Percentiles rank a stretch among this genome's conserved stretches.
phyloP scores from a whole-genome alignment of 2,113 vertebrate species.

The Cynocephalus volans region DNA sequence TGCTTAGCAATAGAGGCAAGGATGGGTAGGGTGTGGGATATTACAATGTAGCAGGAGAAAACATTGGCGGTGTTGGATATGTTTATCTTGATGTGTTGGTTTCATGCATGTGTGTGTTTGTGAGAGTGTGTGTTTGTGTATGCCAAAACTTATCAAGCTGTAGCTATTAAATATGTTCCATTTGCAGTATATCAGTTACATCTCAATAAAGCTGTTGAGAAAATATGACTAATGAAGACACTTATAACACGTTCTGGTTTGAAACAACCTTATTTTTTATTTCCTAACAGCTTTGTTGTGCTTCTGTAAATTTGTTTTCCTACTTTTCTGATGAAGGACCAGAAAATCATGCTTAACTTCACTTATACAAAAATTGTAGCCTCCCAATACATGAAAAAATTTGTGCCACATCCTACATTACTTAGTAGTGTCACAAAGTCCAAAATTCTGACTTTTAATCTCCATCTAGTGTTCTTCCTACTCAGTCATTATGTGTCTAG shows the following conservation, averaged over 20 bases:
- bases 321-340: background rate
- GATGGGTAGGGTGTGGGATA: background rate
- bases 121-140: background rate
- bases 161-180: background rate
- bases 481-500: background rate
- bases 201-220: constrained; percentile 9
- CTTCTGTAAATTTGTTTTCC: background rate
- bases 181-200: background rate
- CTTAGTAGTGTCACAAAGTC: background rate
- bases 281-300: background rate
- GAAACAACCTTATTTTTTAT: background rate
- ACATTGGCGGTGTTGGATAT: background rate
- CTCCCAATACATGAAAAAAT: background rate
- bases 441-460: constrained; percentile 24
- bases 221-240: background rate
- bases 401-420: background rate
- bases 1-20: background rate
- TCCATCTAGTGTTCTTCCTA: background rate
- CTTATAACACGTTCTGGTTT: background rate
- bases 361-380: background rate
- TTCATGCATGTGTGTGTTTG: background rate
- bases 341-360: background rate
- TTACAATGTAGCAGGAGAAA: background rate
- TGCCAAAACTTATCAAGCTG: background rate
- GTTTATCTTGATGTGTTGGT: background rate